Evolutionary conservation across 2,113 vertebrate species (phyloP), one percentile per base, ranked within the genome.

Genomic region (Sterrhoptilus dennistouni): DNA sequence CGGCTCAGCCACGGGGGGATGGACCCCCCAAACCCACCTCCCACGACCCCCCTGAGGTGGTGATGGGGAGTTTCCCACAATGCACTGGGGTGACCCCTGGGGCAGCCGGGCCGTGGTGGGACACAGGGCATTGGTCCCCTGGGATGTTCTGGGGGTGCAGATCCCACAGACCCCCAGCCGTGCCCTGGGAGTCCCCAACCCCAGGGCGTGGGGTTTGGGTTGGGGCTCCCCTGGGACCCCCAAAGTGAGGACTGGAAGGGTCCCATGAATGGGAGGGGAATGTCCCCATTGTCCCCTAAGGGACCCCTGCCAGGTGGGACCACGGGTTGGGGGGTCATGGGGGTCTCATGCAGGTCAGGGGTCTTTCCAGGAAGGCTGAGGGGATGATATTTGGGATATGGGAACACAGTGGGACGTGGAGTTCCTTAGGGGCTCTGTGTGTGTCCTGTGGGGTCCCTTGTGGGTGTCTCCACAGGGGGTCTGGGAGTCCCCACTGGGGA

Each of bases 21-120:
- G 6, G 23, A 12, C 8, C 29, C 53, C 76, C 23, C 19, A 3
- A 56, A 25, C 12, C 29, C 52, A 3, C 31, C 27, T 4, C 5
- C n/a, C 44, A 5, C 5, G 11, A 14, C 65, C 61, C 72, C 64
- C 13, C 40, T 1, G 3, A 5, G 7, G 29, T 3, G 69, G 54
- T 38, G 93, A 94, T 94, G 90, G 65, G 80, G 93, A 96, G 83
- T 83, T 93, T 94, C 93, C 95, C 90, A 93, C 87, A 88, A 75
- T 82, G 79, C 95, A 78, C 60, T 3, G 82, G 68, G 77, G 77
- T 83, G 66, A 66, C 72, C 89, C 84, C 65, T 8, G 23, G 56
- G 33, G 79, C 9, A 4, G 25, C 17, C 2, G 2, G 52, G 25
- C 3, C 0, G 2, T 3, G 31, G 14, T 49, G 53, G 36, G 8